Evolutionary conservation across 2,888 invertebrate genomes (phyloP).

Genomic region (Meloe dianella): DNA sequence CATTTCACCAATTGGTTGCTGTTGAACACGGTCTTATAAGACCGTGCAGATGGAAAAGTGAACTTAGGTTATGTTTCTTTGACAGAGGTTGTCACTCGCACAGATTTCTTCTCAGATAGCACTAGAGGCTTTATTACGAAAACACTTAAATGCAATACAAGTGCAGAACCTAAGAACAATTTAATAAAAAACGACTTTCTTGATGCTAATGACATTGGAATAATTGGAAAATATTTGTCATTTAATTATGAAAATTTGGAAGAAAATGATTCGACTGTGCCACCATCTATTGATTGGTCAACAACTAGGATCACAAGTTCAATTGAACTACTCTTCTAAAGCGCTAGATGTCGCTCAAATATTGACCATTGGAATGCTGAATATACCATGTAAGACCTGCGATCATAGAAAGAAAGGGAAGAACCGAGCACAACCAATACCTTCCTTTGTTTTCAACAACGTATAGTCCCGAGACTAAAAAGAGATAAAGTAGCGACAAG

Average conservation of each 20-base stretch:
- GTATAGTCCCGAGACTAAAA: too few relatives aligned
- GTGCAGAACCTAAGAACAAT: slow-evolving; percentile 14
- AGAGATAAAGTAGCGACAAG: too few relatives aligned
- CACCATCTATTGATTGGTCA: neutral
- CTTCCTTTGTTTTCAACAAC: too few relatives aligned
- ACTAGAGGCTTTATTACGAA: slow-evolving; percentile 17
- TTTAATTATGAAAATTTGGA: neutral
- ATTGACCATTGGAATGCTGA: too few relatives aligned
- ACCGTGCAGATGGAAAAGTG: too few relatives aligned
- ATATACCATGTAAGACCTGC: too few relatives aligned
- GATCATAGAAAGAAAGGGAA: too few relatives aligned
- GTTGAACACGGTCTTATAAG: too few relatives aligned
- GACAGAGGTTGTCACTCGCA: neutral
- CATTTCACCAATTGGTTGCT: neutral
- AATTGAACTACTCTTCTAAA: neutral
- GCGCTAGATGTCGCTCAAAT: too few relatives aligned
- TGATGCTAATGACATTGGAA: neutral
- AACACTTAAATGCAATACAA: slow-evolving; percentile 13
- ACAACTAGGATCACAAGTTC: neutral
- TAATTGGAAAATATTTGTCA: neutral
- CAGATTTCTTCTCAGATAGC: slow-evolving; percentile 16
- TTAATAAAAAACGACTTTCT: slow-evolving; percentile 17
- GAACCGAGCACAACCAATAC: too few relatives aligned
- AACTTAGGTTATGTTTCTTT: slow-evolving; percentile 15
- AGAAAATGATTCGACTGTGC: neutral